phyloP scores from a whole-genome alignment of 2,113 vertebrate species.

The Lasiurus cinereus region DNA sequence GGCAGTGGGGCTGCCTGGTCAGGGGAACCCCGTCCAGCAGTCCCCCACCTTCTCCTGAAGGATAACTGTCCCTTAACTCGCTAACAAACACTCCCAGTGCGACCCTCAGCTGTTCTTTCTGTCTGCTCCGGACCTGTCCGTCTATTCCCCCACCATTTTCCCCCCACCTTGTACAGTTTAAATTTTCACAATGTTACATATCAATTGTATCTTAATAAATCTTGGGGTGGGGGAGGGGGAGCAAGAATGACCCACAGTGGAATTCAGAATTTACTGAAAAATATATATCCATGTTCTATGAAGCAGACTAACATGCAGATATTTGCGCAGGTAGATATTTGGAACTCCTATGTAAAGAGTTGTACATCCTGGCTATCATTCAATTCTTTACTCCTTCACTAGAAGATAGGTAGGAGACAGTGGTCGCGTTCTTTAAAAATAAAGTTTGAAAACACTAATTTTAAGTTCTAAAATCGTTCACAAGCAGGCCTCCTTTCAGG shows the following conservation, averaged over 20 bases:
- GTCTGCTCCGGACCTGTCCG: too few relatives aligned
- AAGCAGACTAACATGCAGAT: not conserved
- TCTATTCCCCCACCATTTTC: too few relatives aligned
- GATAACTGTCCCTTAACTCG: too few relatives aligned
- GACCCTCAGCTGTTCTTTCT: too few relatives aligned
- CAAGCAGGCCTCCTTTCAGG: not conserved
- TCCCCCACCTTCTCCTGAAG: too few relatives aligned
- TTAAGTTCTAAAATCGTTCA: slow-evolving; percentile 8
- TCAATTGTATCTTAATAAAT: not conserved
- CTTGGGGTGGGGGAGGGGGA: too few relatives aligned
- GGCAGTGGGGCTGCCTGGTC: too few relatives aligned
- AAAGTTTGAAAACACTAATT: not conserved
- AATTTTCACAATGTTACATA: not conserved
- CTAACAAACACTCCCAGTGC: too few relatives aligned
- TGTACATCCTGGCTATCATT: not conserved
- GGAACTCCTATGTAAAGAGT: not conserved
- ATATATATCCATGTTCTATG: not conserved
- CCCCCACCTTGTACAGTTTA: not conserved
- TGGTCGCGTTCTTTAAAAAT: not conserved
- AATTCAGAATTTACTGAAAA: not conserved
- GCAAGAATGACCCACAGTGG: not conserved
- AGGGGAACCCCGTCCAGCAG: too few relatives aligned
- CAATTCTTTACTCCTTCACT: not conserved
- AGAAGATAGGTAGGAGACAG: not conserved
- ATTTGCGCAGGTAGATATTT: not conserved